phyloP scores from a whole-genome alignment of 2,888 invertebrate genomes.

The Cosmopolites sordidus region DNA sequence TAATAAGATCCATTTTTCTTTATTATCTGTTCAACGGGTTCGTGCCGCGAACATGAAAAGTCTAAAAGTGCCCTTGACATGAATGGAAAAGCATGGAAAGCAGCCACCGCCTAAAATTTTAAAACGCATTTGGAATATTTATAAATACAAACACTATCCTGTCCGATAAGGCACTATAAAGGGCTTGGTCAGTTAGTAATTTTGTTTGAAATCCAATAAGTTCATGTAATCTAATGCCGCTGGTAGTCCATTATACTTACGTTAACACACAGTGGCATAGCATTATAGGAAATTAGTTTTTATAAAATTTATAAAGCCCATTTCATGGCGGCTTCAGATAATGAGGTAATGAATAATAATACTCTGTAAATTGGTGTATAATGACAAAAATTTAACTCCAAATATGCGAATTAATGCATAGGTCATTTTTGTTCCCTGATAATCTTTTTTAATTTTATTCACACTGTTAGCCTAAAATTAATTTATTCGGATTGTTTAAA shows the following conservation, averaged over 20 bases:
- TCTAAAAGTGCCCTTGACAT: background rate
- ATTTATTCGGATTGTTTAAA: too few species aligned
- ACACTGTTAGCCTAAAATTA: too few species aligned
- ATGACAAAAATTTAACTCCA: too few species aligned
- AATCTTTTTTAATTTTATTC: too few species aligned
- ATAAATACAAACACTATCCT: slow-evolving; percentile 7
- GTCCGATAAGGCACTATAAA: slow-evolving; percentile 28
- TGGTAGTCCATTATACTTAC: slow-evolving; percentile 5
- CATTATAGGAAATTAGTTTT: too few species aligned
- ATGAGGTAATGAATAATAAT: too few species aligned
- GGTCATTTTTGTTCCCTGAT: too few species aligned
- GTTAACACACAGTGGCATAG: too few species aligned
- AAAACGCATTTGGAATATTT: slow-evolving; percentile 14
- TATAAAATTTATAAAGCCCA: too few species aligned
- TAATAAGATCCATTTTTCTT: background rate
- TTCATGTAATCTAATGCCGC: slow-evolving; percentile 30
- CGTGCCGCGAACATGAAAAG: background rate
- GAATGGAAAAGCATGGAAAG: background rate
- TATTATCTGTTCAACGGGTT: background rate
- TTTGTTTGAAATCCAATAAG: slow-evolving; percentile 36
- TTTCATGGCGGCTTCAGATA: too few species aligned
- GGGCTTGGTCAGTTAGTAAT: slow-evolving; percentile 34
- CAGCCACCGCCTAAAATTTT: slow-evolving; percentile 12
- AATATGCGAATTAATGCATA: too few species aligned
- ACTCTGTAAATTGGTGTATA: too few species aligned